phyloP scores from a whole-genome alignment of 2,113 vertebrate species.

The Ptilorrhoa leucosticta region DNA sequence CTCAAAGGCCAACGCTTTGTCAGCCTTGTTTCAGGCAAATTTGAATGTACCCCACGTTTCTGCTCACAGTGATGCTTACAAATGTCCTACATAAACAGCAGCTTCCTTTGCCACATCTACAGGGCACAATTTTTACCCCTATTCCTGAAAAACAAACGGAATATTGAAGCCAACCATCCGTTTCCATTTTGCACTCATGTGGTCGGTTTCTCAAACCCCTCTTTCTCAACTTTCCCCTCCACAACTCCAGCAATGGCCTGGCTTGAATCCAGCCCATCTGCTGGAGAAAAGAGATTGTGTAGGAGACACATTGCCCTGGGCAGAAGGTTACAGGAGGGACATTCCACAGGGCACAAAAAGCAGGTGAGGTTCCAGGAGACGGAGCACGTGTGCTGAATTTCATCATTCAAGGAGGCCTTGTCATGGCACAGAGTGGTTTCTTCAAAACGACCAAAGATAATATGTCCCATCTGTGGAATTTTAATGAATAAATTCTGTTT shows the following conservation, averaged over 20 bases:
- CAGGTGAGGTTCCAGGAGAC: conserved; percentile 8
- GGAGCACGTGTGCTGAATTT: background rate
- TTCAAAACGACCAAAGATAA: conserved; percentile 19
- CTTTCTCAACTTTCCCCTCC: background rate
- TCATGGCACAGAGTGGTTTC: background rate
- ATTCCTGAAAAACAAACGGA: background rate
- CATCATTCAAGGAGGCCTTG: background rate
- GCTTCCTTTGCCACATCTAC: background rate
- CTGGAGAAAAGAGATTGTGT: background rate
- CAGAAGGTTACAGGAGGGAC: background rate
- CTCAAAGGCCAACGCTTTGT: background rate
- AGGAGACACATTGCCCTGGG: background rate
- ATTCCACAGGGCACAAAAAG: background rate
- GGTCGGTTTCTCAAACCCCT: background rate
- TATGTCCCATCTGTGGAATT: conserved; percentile 44
- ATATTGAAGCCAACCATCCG: background rate
- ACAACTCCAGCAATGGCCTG: background rate
- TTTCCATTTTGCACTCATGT: background rate
- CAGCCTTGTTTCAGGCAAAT: background rate
- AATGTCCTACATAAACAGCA: background rate
- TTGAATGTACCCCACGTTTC: background rate
- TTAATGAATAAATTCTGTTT: conserved; percentile 20
- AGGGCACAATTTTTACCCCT: background rate
- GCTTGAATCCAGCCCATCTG: background rate
- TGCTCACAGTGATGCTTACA: background rate